Conservation (phyloP, 2,797 vertebrate genomes). For the Catostomus latipinnis region DNA sequence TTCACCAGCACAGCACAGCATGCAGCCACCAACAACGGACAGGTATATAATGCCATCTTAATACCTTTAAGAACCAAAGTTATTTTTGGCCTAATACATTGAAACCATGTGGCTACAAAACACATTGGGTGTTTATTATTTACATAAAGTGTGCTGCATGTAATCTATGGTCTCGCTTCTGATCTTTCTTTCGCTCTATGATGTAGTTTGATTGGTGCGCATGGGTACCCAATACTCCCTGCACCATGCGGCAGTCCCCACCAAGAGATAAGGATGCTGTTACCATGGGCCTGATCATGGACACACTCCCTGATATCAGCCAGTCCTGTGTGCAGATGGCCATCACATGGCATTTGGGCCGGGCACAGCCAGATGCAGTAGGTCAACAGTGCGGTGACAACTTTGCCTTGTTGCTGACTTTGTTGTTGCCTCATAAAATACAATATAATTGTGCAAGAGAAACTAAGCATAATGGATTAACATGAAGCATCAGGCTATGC, state of each 20-base stretch:
- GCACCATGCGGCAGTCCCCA: conserved; percentile 84
- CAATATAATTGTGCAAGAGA: neutral
- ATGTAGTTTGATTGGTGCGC: conserved; percentile 84
- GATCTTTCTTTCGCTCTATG: neutral
- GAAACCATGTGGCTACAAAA: no score
- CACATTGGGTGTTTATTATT: no score
- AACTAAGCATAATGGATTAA: neutral
- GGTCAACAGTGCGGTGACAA: conserved; percentile 54
- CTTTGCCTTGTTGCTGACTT: neutral
- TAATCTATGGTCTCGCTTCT: neutral
- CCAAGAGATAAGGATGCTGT: conserved; percentile 78
- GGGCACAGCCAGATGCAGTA: conserved; percentile 82
- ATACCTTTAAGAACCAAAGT: no score
- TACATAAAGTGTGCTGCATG: no score
- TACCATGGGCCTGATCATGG: conserved; percentile 82
- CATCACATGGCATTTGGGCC: conserved; percentile 85
- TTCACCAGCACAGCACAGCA: conserved; percentile 76
- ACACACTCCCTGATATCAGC: conserved; percentile 81
- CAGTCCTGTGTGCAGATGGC: conserved; percentile 85
- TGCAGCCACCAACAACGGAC: conserved; percentile 81
- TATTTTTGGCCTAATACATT: no score
- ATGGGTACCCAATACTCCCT: conserved; percentile 85
- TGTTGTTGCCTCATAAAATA: neutral
- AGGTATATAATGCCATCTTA: conserved; percentile 64
- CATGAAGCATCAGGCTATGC: no score